Percentiles rank a stretch among this genome's conserved stretches.
Evolutionary conservation across 1,140 invertebrate genomes (phyloP).

Genomic region (Harlomillsia oculata): DNA sequence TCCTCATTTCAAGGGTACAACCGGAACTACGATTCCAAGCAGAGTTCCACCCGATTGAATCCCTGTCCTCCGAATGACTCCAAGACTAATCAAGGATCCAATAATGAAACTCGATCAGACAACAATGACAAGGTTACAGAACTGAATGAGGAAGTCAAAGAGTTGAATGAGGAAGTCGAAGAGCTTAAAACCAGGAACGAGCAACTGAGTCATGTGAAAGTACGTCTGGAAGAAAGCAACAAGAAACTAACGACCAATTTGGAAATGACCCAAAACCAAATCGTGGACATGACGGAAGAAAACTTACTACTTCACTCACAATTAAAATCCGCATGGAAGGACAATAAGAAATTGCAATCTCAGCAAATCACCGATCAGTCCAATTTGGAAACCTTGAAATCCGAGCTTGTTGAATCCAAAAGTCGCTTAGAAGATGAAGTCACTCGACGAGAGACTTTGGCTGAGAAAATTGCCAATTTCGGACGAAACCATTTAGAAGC

Average conservation of each 20-base stretch:
- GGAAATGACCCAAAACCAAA: background rate
- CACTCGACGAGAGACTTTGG: constrained; percentile 12
- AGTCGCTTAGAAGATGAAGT: constrained; percentile 19
- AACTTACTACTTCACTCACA: no score
- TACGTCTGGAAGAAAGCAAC: background rate
- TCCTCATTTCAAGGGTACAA: no score
- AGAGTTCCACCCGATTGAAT: background rate
- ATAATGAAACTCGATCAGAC: background rate
- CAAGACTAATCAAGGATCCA: background rate
- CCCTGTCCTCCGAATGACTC: background rate
- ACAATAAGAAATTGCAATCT: no score
- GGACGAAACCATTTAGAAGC: background rate
- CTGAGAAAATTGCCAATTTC: constrained; percentile 22
- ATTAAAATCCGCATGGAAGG: no score
- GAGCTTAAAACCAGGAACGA: background rate
- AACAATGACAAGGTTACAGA: background rate
- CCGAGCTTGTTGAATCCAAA: constrained; percentile 10
- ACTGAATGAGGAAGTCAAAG: background rate
- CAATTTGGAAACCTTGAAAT: constrained; percentile 6
- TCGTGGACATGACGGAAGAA: background rate
- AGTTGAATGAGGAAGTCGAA: background rate
- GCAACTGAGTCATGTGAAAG: constrained; percentile 3
- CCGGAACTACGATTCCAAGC: background rate
- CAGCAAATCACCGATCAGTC: no score
- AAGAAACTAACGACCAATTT: background rate